These are phyloP conservation scores for Agelastica alni DNA, from an alignment of 2,888 invertebrate genomes.

Conservation along the genomic window DNA sequence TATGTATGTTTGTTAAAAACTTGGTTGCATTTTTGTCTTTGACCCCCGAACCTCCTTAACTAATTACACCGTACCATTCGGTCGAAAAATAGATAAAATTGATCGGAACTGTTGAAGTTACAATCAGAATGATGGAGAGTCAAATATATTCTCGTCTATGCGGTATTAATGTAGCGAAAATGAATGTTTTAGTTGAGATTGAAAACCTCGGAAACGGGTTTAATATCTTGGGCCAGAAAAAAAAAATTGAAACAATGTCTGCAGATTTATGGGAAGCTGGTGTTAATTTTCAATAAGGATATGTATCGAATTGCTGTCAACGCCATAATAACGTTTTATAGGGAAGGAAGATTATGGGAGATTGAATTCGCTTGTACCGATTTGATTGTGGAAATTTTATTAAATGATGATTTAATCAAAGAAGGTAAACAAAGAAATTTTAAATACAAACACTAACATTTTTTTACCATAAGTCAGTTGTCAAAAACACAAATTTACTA, in stretches of 20 bases:
- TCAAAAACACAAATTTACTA: too few relatives aligned
- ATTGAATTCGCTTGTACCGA: slow-evolving; percentile 54
- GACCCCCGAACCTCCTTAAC: too few relatives aligned
- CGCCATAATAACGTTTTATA: slow-evolving; percentile 52
- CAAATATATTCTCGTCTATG: too few relatives aligned
- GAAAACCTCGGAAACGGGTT: slow-evolving; percentile 11
- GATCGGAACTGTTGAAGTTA: too few relatives aligned
- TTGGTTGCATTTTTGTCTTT: too few relatives aligned
- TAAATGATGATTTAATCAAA: slow-evolving; percentile 41
- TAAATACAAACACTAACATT: too few relatives aligned
- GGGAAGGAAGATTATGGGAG: slow-evolving; percentile 55
- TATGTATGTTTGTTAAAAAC: too few relatives aligned
- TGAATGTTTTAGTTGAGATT: slow-evolving; percentile 48
- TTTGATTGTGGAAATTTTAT: slow-evolving; percentile 46
- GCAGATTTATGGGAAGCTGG: slow-evolving; percentile 42
- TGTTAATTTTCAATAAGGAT: slow-evolving; percentile 39
- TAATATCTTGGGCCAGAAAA: slow-evolving; percentile 20
- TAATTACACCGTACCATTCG: too few relatives aligned
- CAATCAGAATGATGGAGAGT: too few relatives aligned
- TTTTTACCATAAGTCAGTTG: too few relatives aligned
- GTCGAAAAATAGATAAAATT: too few relatives aligned
- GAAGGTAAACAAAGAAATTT: slow-evolving; percentile 37
- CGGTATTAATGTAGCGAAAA: too few relatives aligned
- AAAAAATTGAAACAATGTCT: slow-evolving; percentile 38
- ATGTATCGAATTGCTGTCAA: slow-evolving; percentile 49